Base-by-base conservation (phyloP, 1,140 invertebrate species). In the Drosophila mauritiana region DNA sequence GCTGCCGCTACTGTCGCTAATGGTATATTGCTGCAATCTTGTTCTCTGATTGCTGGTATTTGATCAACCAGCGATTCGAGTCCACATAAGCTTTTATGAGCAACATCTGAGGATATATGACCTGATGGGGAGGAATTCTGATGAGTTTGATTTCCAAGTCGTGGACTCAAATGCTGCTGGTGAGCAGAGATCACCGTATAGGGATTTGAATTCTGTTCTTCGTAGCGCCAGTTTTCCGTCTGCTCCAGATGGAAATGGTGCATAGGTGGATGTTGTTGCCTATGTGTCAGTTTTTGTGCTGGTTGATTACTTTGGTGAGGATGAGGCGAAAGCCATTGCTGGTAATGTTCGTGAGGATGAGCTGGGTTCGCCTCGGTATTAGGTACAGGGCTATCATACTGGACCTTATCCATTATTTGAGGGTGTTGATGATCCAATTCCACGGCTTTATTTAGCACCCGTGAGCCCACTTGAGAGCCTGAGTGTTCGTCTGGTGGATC, bases 1-100 rank as follows among this genome's bases (percentile, higher is more conserved):
- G 79, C 85, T 2, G 72, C 82, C 8, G 70, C 73, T 5, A 55
- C 68, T 17, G 80, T 54, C 12, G 72, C 73, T 20, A 73, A 46
- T n/a, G 70, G 73, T 57, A 80, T 59, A 4, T 51, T 45, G n/a
- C 34, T 62, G 1, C 73, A 55, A 12, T 65, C 61, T 10, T 80
- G 86, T 8, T 97, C 96, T 45, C 95, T 95, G 92, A 97, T 96
- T 78, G 96, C 96, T 7, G 97, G 97, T 91, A 98, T 98, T 93
- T 98, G 97, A 93, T 98, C 97, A 20, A 98, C 97, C 10, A 98
- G 93, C 15, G 96, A 97, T 92, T 98, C 97, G 4, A 98, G 93
- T 37, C 97, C 97, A 8, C 96, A 97, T n/a, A 98, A 93, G 83
- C 96, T 97, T 92, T 97, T 97, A 1, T 96, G 95, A 3, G 97